Evolutionary conservation across 2,888 invertebrate species (phyloP).

Genomic region (Selenia dentaria): DNA sequence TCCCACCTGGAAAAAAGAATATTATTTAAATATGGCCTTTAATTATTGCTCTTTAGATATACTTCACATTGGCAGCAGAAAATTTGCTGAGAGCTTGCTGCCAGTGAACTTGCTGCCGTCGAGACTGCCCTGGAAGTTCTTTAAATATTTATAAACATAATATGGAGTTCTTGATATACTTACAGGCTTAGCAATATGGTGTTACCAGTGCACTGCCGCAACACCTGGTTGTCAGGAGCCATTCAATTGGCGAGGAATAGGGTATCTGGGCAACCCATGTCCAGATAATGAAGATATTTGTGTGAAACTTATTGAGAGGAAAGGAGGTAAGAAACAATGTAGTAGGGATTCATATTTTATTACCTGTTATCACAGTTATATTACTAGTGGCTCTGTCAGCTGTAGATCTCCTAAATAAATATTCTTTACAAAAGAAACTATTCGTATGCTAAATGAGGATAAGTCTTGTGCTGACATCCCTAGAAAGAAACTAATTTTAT

Average conservation of each 20-base stretch:
- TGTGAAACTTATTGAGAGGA: conserved; percentile 93
- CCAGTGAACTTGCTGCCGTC: too few relatives aligned
- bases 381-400: too few relatives aligned
- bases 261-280: conserved; percentile 91
- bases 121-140: too few relatives aligned
- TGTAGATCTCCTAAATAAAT: too few relatives aligned
- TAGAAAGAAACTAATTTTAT: too few relatives aligned
- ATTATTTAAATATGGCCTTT: background rate
- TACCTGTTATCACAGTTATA: too few relatives aligned
- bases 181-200: conserved; percentile 89
- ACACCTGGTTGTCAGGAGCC: conserved; percentile 94
- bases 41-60: background rate
- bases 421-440: too few relatives aligned
- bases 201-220: conserved; percentile 95
- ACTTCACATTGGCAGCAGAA: background rate
- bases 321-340: conserved; percentile 90
- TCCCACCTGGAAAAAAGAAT: background rate
- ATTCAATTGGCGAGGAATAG: conserved; percentile 92
- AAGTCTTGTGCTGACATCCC: too few relatives aligned
- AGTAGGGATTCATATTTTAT: too few relatives aligned
- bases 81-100: background rate
- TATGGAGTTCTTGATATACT: conserved; percentile 9
- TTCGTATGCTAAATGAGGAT: too few relatives aligned
- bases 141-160: background rate
- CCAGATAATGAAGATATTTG: conserved; percentile 94